Percentiles rank a stretch among this genome's conserved stretches.
phyloP scores from a whole-genome alignment of 92 coral and sea anemone species.

The Heteractis magnifica region DNA sequence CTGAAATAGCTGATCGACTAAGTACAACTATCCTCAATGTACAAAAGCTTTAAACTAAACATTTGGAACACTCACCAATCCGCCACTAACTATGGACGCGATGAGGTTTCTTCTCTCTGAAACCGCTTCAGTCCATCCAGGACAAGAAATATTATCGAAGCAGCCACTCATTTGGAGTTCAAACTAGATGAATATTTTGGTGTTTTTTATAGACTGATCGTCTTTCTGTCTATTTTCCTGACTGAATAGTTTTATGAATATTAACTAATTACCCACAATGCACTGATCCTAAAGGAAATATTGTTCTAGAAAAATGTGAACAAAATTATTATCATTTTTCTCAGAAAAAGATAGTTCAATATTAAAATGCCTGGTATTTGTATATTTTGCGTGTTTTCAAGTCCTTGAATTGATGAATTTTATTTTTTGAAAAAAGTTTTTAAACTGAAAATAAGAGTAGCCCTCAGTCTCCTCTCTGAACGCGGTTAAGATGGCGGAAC shows the following conservation, averaged over 20 bases:
- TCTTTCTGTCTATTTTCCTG: not conserved
- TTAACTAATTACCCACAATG: conserved; percentile 18
- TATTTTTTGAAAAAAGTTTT: too few species aligned
- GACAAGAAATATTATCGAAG: conserved; percentile 75
- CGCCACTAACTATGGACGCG: conserved; percentile 80
- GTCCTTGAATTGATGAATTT: not conserved
- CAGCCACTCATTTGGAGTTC: conserved; percentile 85
- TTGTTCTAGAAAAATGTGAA: not conserved
- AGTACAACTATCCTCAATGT: not conserved
- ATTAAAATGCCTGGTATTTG: not conserved
- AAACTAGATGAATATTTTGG: not conserved
- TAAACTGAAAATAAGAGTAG: not conserved
- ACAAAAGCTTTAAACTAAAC: not conserved
- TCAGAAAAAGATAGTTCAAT: not conserved
- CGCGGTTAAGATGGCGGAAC: not conserved
- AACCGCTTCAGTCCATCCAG: conserved; percentile 69
- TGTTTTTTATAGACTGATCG: not conserved
- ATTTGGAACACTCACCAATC: conserved; percentile 56
- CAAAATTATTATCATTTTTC: not conserved
- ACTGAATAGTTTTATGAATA: not conserved
- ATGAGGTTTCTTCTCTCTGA: conserved; percentile 80
- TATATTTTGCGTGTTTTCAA: not conserved
- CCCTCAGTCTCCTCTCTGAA: not conserved
- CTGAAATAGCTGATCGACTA: conserved; percentile 15
- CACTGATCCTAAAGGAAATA: not conserved